These are phyloP conservation scores for Equus quagga DNA, from an alignment of 2,113 vertebrate species.

Conservation along the genomic window DNA sequence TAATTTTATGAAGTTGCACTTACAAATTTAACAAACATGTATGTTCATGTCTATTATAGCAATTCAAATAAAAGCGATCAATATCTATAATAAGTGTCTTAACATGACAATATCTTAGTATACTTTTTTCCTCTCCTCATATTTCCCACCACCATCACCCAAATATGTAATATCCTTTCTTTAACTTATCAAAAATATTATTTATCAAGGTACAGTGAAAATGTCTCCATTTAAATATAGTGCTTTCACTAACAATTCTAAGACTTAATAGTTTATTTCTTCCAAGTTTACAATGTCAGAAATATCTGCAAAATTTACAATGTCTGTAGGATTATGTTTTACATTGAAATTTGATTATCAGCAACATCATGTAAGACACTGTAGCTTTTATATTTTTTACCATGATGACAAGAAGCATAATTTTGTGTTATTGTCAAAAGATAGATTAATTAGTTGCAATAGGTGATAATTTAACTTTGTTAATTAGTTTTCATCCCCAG, in stretches of 20 bases:
- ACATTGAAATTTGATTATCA: neutral
- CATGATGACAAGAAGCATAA: neutral
- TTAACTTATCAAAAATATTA: neutral
- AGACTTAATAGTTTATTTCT: neutral
- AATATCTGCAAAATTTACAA: neutral
- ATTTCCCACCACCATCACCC: neutral
- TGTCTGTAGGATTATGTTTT: neutral
- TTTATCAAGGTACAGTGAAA: neutral
- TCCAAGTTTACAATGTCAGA: neutral
- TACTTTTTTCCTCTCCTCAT: neutral
- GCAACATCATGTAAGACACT: neutral
- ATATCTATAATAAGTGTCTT: neutral
- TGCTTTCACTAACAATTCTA: neutral
- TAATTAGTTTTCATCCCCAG: neutral
- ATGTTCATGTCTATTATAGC: neutral
- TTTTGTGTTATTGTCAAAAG: neutral
- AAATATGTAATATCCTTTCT: neutral
- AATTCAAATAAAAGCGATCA: neutral
- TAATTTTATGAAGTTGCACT: neutral
- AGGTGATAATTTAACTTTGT: neutral
- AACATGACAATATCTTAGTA: neutral
- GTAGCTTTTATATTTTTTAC: neutral
- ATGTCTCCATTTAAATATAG: neutral
- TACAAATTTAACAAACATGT: neutral
- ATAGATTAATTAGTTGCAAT: neutral